phyloP scores from a whole-genome alignment of 2,888 invertebrate species.

The Trisateles emortualis region DNA sequence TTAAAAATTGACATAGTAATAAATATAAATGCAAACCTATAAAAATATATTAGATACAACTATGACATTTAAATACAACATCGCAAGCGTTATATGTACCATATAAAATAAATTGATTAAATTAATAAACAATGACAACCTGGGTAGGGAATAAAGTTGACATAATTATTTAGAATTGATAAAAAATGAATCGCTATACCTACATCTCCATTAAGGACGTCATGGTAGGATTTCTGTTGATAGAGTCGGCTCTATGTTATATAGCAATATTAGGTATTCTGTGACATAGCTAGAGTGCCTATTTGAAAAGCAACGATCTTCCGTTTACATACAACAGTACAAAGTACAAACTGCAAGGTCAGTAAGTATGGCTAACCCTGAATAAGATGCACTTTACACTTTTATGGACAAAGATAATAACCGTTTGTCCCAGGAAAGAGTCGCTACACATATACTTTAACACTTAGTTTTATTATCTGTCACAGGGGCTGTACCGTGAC shows the following conservation, averaged over 20 bases:
- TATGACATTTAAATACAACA: too few species aligned
- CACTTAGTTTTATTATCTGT: slow-evolving; percentile 1
- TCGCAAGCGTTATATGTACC: too few species aligned
- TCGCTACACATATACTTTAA: slow-evolving; percentile 1
- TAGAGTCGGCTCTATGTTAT: slow-evolving; percentile 9
- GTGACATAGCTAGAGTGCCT: too few species aligned
- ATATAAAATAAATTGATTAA: too few species aligned
- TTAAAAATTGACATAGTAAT: too few species aligned
- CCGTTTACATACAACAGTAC: slow-evolving; percentile 40
- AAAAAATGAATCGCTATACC: too few species aligned
- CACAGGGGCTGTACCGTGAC: too few species aligned
- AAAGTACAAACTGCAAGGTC: slow-evolving; percentile 43
- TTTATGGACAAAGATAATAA: slow-evolving; percentile 27
- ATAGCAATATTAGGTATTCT: slow-evolving; percentile 37
- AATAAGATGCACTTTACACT: slow-evolving; percentile 27
- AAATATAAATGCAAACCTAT: too few species aligned
- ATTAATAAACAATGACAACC: too few species aligned
- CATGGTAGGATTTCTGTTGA: slow-evolving; percentile 13
- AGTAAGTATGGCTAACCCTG: slow-evolving; percentile 45
- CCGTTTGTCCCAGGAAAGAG: slow-evolving; percentile 22
- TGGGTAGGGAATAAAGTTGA: too few species aligned
- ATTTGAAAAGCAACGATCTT: slow-evolving; percentile 22
- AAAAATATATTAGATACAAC: too few species aligned
- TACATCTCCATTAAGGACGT: neutral
- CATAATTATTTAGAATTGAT: too few species aligned